Evolutionary conservation across 2,888 invertebrate genomes (phyloP), one percentile per base, ranked within the genome.

Genomic region (Actias luna): DNA sequence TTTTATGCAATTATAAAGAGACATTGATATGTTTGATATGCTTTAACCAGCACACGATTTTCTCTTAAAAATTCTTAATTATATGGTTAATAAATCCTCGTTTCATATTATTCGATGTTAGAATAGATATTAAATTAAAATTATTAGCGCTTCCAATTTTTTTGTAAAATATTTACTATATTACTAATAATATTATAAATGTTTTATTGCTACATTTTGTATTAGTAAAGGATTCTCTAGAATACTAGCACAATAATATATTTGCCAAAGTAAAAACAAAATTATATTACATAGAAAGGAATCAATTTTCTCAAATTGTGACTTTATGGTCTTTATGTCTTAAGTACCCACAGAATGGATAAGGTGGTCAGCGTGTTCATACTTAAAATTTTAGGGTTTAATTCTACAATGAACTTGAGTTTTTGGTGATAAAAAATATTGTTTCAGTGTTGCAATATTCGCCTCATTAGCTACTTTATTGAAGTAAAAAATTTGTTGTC

Each of bases 141-240:
- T 63, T 71, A 61, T 72, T 78, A 73, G 78, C 75, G 78, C 79
- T 79, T 81, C 79, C 79, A 77, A 25, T 55, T 55, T 55, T 29
- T 16, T 29, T 55, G n/a, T 55, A 29, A 55, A 55, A 55, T 55
- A 55, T 29, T 55, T 55, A 55, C 12, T 55, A 55, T n/a, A 55
- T 55, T 55, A 29, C 29, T n/a, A 55, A 7, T 29, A 55, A 29
- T 42, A 10, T n/a, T 42, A n/a, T 27, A 27, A 55, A 29, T 5
- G 18, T 55, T 55, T 55, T 29, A 55, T 55, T 29, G 55, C 27
- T 29, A 16, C 1, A 29, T 55, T 52, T 29, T 10, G 39, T 42
- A 33, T 33, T 7, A 33, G 12, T 25, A 50, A 16, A 50, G 12
- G 8, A 25, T 50, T 8, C 12, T 25, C 12, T 50, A 50, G 46